Conservation (phyloP, 2,888 invertebrate genomes). For the Stegophylla sp. region DNA sequence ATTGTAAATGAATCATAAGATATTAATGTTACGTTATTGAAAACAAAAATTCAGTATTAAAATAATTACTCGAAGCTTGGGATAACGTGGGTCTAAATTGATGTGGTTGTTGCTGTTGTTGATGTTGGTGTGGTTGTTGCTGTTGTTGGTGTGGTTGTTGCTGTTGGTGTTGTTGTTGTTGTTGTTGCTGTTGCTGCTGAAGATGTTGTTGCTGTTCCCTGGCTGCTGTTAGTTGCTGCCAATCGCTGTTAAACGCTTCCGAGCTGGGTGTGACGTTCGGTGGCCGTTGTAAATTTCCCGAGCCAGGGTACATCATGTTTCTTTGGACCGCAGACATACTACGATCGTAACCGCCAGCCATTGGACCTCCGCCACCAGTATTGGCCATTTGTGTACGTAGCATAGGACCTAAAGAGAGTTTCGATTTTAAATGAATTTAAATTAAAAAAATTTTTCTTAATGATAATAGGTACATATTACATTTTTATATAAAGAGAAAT, state of each 20-base stretch:
- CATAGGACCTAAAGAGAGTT: constrained; percentile 41
- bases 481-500: too few species aligned
- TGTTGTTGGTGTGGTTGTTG: neutral
- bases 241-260: constrained; percentile 58
- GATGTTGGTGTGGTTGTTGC: constrained; percentile 12
- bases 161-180: constrained; percentile 1
- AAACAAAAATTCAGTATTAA: neutral
- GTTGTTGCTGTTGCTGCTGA: constrained; percentile 52
- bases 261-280: constrained; percentile 54
- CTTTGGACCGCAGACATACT: constrained; percentile 47
- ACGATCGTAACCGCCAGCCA: constrained; percentile 42
- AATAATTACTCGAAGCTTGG: constrained; percentile 52
- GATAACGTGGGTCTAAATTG: constrained; percentile 47
- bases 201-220: constrained; percentile 60
- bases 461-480: too few species aligned
- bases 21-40: neutral
- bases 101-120: constrained; percentile 55
- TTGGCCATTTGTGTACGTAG: constrained; percentile 50
- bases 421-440: neutral
- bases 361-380: constrained; percentile 39
- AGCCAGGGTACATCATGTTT: constrained; percentile 42
- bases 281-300: constrained; percentile 41
- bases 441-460: too few species aligned
- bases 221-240: constrained; percentile 60
- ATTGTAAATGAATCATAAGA: neutral